Conservation (phyloP, 2,113 vertebrate genomes). For the Pterocles burchelli region DNA sequence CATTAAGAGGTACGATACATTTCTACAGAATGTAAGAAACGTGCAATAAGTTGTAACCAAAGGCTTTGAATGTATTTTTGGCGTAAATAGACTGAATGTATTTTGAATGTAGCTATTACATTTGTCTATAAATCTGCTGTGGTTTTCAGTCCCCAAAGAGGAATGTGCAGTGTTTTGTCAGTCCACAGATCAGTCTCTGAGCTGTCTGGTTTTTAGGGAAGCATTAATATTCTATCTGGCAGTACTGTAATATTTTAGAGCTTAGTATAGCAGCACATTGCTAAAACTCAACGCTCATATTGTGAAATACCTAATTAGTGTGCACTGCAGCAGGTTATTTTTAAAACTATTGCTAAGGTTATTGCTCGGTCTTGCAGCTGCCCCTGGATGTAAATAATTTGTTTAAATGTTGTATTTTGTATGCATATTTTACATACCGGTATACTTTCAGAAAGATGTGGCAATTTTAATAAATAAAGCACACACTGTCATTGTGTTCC, state of each 20-base stretch:
- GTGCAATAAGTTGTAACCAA: conserved; percentile 64
- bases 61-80: conserved; percentile 56
- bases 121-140: conserved; percentile 38
- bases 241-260: conserved; percentile 49
- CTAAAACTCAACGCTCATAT: conserved; percentile 11
- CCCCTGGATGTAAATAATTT: conserved; percentile 71
- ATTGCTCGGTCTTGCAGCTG: conserved; percentile 49
- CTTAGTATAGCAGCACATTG: neutral
- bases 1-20: conserved; percentile 21
- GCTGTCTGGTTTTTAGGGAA: conserved; percentile 13
- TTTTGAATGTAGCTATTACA: conserved; percentile 39
- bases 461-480: conserved; percentile 68
- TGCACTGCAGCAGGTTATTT: conserved; percentile 60
- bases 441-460: conserved; percentile 66
- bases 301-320: conserved; percentile 48
- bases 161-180: conserved; percentile 6
- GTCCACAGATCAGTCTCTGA: conserved; percentile 3
- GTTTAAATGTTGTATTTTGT: conserved; percentile 77
- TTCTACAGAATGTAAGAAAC: conserved; percentile 22
- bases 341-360: conserved; percentile 51
- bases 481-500: conserved; percentile 52
- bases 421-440: conserved; percentile 56
- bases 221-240: conserved; percentile 48
- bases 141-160: conserved; percentile 31
- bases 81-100: neutral